Evolutionary conservation across 2,888 invertebrate genomes (phyloP), one percentile per base, ranked within the genome.

Genomic region (Drosophila austrosaltans): DNA sequence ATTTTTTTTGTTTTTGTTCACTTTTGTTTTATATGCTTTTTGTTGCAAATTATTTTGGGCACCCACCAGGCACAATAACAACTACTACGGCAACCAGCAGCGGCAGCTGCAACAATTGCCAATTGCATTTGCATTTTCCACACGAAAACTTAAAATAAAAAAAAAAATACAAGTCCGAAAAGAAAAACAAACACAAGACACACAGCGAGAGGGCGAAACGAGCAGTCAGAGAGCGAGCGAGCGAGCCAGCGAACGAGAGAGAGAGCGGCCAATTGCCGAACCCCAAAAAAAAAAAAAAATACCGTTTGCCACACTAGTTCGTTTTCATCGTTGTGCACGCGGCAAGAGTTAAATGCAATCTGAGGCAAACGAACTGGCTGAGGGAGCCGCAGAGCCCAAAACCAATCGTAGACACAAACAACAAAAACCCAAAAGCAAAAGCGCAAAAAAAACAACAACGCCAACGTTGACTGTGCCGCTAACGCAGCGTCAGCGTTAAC

Each of bases 331-430:
- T 82, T 84, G 83, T 87, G 80, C 78, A 81, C 86, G 87, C 86
- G 86, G 84, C 88, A 87, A 86, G 88, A 86, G 86, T 86, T 86
- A 80, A 86, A 86, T 88, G 80, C 86, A 87, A 85, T 86, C 80
- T 82, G 88, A 86, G 82, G 59, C 63, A 28, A 25, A 54, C 54
- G 42, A 42, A 60, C 42, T 20, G 28, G 7, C 39, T 39, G 62
- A 62, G 62, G 22, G 62, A 66, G 36, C 36, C 7, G 10, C 36
- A 36, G 36, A 36, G 60, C 57, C 67, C 61, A 57, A 40, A 58
- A 42, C 48, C 36, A 69, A 61, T 62, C 53, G 42, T 42, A 68
- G 48, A 57, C 39, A 30, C 54, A 60, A 65, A 36, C 36, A 36
- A 36, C 36, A 36, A 36, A 28, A 28, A 28, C 28, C 3, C 40